Conservation (phyloP, 2,888 invertebrate species). For the Acanthoscelides obtectus region DNA sequence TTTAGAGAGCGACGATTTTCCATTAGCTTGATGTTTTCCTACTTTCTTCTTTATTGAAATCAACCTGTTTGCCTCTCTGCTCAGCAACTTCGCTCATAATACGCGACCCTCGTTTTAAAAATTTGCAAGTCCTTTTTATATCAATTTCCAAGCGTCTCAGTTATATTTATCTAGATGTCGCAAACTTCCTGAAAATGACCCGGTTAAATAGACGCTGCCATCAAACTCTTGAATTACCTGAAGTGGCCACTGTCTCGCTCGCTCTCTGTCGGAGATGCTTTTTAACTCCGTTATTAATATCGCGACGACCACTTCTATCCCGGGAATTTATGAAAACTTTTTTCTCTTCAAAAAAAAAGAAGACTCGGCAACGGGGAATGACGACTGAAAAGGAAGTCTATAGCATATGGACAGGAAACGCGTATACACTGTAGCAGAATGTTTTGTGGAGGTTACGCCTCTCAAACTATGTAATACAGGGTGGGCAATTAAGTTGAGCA, state of each 20-base stretch:
- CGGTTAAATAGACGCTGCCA: not conserved
- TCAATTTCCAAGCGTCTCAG: no score
- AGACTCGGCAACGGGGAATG: not conserved
- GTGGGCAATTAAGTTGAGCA: no score
- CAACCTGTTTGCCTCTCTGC: no score
- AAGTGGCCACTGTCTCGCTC: not conserved
- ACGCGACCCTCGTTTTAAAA: no score
- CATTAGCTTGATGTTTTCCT: no score
- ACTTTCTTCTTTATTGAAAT: no score
- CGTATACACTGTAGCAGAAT: not conserved
- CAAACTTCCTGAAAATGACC: not conserved
- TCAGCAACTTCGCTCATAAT: no score
- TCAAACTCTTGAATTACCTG: not conserved
- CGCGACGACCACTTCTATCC: not conserved
- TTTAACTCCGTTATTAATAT: not conserved
- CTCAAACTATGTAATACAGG: no score
- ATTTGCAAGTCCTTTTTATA: no score
- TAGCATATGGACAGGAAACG: not conserved
- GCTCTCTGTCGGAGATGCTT: not conserved
- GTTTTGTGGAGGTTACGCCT: no score
- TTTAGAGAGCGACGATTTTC: no score
- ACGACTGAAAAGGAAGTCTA: not conserved
- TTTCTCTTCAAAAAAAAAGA: not conserved
- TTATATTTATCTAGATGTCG: no score
- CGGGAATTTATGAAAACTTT: not conserved